Evolutionary conservation across 2,113 vertebrate species (phyloP), one percentile per base, ranked within the genome.

Genomic region (Gavialis gangeticus): DNA sequence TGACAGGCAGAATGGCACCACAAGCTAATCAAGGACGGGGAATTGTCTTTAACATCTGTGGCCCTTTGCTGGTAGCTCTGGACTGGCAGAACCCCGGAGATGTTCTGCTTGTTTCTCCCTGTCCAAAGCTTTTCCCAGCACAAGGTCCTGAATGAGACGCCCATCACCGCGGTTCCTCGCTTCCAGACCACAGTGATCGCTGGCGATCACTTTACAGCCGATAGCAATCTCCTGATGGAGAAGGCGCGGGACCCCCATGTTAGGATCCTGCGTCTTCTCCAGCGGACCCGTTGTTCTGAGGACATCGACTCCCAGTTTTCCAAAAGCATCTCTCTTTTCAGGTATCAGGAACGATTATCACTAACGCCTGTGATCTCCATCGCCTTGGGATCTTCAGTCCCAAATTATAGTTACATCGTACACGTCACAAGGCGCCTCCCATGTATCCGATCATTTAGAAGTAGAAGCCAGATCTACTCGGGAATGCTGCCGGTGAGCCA

Each of bases 311-410:
- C 98, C 13, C 97, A 97, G 55, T 98, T 98, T 92, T 98, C 97
- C 85, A 99, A 78, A 37, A 96, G 91, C 64, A 97, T 89, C 98
- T 98, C 7, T 96, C 98, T 98, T 6, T 96, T 97, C 3, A 95
- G 90, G 79, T 99, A 99, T 79, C 95, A 97, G 13, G 98, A 98
- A 56, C 98, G 96, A 96, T 99, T 98, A 62, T 99, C 98, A 83
- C 98, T 99, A 55, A 98, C 98, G 82, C 98, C 98, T 22, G 98
- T 97, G 28, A 99, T 98, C 95, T 99, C 98, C 86, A 98, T 98
- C 82, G 98, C 98, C 90, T 97, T 90, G 64, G 96, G 96, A 83
- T 95, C 95, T 90, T 97, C 95, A 24, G 95, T 95, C 58, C 97
- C 95, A 88, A 96, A 97, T 94, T 97, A 96, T 83, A 97, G 88